Evolutionary conservation across 2,797 vertebrate genomes (phyloP).

Genomic region (Pachyuromys duprasi): DNA sequence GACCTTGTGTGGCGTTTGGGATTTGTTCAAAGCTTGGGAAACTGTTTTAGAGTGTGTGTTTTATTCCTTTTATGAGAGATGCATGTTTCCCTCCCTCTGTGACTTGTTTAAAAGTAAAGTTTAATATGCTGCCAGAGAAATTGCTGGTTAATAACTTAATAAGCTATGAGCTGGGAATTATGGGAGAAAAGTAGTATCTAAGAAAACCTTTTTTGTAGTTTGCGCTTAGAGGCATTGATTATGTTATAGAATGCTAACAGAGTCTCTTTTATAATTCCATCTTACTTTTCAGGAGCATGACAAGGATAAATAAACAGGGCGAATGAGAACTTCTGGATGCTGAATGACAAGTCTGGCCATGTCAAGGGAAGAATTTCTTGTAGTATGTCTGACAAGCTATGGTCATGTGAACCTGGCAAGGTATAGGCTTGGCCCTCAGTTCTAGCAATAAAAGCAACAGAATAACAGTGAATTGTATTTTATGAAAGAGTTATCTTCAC

Average conservation of each 20-base stretch:
- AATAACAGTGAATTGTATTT: background rate
- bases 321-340: conserved; percentile 48
- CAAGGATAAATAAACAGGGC: conserved; percentile 47
- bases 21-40: conserved; percentile 81
- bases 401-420: conserved; percentile 9
- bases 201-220: conserved; percentile 68
- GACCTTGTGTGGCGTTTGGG: conserved; percentile 78
- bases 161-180: conserved; percentile 79
- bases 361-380: conserved; percentile 3
- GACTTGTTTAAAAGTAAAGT: conserved; percentile 82
- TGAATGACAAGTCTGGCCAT: conserved; percentile 17
- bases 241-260: conserved; percentile 69
- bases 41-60: conserved; percentile 81
- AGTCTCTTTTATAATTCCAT: conserved; percentile 65
- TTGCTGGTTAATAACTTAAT: conserved; percentile 79
- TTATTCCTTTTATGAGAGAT: conserved; percentile 84
- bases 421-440: background rate
- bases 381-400: background rate
- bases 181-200: conserved; percentile 69
- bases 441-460: background rate
- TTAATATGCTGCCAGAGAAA: conserved; percentile 74
- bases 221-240: conserved; percentile 51
- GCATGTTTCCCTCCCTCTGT: conserved; percentile 76
- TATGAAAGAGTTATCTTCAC: conserved; percentile 60
- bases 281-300: conserved; percentile 34